Base-by-base conservation (phyloP, 2,113 vertebrate species). In the Leiothrix lutea region DNA sequence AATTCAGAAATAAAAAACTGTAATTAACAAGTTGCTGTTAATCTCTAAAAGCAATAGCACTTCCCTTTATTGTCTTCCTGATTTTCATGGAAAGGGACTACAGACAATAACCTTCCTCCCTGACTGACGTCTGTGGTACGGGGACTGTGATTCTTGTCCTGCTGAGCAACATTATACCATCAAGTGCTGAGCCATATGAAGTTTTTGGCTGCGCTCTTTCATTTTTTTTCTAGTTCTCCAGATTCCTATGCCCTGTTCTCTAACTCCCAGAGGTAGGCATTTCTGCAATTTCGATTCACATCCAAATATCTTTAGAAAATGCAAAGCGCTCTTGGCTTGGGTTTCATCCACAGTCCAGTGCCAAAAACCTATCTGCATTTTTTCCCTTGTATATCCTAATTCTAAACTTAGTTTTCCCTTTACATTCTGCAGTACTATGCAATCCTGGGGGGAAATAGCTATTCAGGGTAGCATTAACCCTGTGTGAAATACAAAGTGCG, bases 231-330 rank as follows among this genome's bases (percentile, higher is more conserved):
- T 44, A 96, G 61, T 79, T 67, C 91, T 96, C 92, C 94, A 84
- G 93, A 96, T 97, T 95, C 89, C 62, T 97, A 80, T 95, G 92
- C 96, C 94, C 93, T 92, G 64, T 72, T 95, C 95, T 95, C 96
- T 33, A 50, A 96, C 98, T 98, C 98, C 97, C 98, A 98, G 97
- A 97, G 97, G 97, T 96, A 98, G 97, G 97, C 97, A 98, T 98
- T 97, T 98, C 97, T 98, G 97, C 91, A 97, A 98, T 98, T 97
- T 98, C 86, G 1, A 90, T 97, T 94, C 86, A 74, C 72, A 96
- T 98, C 98, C 98, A 98, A 98, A 96, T 97, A 97, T 97, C 94
- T 93, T 96, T 90, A 97, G 95, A 97, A 97, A 98, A 98, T 95
- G 90, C 96, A 96, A 97, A 97, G 96, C 51, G 14, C 94, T 97